A percentile compares a stretch with the other conserved stretches of the same genome.
These are phyloP conservation scores for Neogobius melanostomus DNA, from an alignment of 2,113 vertebrate genomes.

Conservation along the genomic window DNA sequence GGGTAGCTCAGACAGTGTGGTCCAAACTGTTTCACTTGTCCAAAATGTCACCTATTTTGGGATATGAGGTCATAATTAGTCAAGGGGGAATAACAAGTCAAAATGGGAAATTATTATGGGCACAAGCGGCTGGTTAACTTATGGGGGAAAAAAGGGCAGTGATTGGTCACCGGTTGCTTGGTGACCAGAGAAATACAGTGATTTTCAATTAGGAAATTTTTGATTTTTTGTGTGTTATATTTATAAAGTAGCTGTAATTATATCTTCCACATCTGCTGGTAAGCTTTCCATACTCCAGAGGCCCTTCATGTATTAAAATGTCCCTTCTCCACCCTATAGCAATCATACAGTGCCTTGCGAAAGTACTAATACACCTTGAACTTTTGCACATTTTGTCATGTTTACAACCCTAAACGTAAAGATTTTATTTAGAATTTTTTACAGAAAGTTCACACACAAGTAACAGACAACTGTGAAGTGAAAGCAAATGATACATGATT, in stretches of 20 bases:
- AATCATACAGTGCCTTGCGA: too few relatives aligned
- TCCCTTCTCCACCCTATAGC: constrained; percentile 51
- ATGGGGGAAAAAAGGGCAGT: constrained; percentile 60
- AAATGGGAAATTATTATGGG: constrained; percentile 34
- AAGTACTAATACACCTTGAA: too few relatives aligned
- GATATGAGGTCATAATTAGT: constrained; percentile 43
- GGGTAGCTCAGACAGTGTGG: constrained; percentile 22
- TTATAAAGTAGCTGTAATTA: not conserved
- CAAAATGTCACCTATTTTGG: constrained; percentile 19
- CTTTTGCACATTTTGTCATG: too few relatives aligned
- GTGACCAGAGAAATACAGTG: constrained; percentile 69
- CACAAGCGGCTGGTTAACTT: constrained; percentile 77
- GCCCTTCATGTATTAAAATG: constrained; percentile 26
- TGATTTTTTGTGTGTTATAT: constrained; percentile 55
- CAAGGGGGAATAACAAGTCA: constrained; percentile 24
- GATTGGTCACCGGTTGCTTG: constrained; percentile 49
- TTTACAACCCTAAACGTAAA: too few relatives aligned
- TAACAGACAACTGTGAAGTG: too few relatives aligned
- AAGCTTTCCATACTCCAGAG: not conserved
- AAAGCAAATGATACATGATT: too few relatives aligned
- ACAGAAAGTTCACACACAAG: too few relatives aligned
- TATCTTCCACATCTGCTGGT: not conserved
- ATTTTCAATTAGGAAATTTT: constrained; percentile 31
- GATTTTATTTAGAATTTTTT: too few relatives aligned
- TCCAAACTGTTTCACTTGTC: constrained; percentile 43